Base-by-base conservation (phyloP, 2,797 vertebrate species). In the Steatocranus sp. region DNA sequence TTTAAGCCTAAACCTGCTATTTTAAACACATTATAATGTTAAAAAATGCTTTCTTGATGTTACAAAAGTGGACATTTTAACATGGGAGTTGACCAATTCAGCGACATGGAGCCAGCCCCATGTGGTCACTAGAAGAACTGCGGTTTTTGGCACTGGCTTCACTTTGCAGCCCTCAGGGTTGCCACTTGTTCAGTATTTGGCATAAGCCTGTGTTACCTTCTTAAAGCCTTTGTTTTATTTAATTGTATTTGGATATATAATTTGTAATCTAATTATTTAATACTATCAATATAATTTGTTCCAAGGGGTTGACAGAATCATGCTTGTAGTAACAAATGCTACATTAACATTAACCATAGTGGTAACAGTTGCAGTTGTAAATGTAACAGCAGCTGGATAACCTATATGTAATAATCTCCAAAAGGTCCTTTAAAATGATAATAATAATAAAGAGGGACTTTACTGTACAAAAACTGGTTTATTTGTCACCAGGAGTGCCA, bases 111-210 rank as follows among this genome's bases (percentile, higher is more conserved):
- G 11, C 34, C 61, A 3, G 4, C 11, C n/a, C n/a, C 58, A 20
- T 8, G 32, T 14, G 58, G 58, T 36, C 18, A 63, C 32, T 63
- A 38, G 32, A 36, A 2, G 32, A 63, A 63, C 32, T 0, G 1
- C 56, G 12, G 6, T 61, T 36, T 61, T 61, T 20, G 18, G 32
- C 56, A 36, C 10, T 36, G 32, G 18, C 4, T 38, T 36, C 34
- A 38, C 34, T 38, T 66, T 66, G n/a, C 36, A 41, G 20, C 20
- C 12, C 20, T 25, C 1, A 6, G 8, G 2, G 20, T 23, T 43
- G 63, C 12, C n/a, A 14, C n/a, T 15, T 41, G n/a, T 23, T 23
- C 11, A 41, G 11, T 41, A 9, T 66, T 66, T 66, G 3, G 36
- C 1, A 63, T 12, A 36, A 12, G 18, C 27, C 61, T 23, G 3